Percentiles rank a stretch among this genome's conserved stretches.
phyloP scores from a whole-genome alignment of 2,797 vertebrate species.

The Chelon labrosus region DNA sequence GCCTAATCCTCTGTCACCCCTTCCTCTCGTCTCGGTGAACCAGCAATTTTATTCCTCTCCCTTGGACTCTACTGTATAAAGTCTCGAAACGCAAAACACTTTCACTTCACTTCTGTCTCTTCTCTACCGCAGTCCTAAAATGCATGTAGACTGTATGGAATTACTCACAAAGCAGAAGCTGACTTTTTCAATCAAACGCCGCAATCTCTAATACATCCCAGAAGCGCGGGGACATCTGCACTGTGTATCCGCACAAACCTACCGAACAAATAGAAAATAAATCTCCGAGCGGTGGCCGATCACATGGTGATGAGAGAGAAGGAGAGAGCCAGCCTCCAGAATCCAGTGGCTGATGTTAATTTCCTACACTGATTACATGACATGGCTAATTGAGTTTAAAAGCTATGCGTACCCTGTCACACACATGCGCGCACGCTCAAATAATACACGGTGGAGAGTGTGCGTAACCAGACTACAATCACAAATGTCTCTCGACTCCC shows the following conservation, averaged over 20 bases:
- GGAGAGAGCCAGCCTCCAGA: slow-evolving; percentile 25
- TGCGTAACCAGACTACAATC: slow-evolving; percentile 49
- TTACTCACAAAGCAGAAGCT: slow-evolving; percentile 38
- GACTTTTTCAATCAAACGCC: slow-evolving; percentile 40
- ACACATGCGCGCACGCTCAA: slow-evolving; percentile 19
- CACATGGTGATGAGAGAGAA: background rate
- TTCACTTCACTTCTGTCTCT: slow-evolving; percentile 7
- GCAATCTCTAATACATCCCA: slow-evolving; percentile 43
- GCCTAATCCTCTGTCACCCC: slow-evolving; percentile 4
- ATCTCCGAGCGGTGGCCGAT: slow-evolving; percentile 11
- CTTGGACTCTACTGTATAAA: slow-evolving; percentile 1
- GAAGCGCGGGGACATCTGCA: slow-evolving; percentile 25
- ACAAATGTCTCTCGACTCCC: slow-evolving; percentile 38
- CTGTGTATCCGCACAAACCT: slow-evolving; percentile 29
- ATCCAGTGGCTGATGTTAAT: slow-evolving; percentile 61
- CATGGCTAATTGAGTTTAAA: slow-evolving; percentile 66
- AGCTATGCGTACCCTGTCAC: slow-evolving; percentile 36
- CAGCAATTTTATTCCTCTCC: background rate
- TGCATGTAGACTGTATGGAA: slow-evolving; percentile 17
- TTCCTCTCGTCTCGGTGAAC: slow-evolving; percentile 6
- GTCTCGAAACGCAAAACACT: slow-evolving; percentile 6
- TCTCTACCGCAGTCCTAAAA: background rate
- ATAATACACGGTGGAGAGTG: slow-evolving; percentile 19
- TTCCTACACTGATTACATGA: slow-evolving; percentile 56
- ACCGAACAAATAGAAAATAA: slow-evolving; percentile 24